Evolutionary conservation across 2,888 invertebrate genomes (phyloP).

Genomic region (Cosmorhoe ocellata): DNA sequence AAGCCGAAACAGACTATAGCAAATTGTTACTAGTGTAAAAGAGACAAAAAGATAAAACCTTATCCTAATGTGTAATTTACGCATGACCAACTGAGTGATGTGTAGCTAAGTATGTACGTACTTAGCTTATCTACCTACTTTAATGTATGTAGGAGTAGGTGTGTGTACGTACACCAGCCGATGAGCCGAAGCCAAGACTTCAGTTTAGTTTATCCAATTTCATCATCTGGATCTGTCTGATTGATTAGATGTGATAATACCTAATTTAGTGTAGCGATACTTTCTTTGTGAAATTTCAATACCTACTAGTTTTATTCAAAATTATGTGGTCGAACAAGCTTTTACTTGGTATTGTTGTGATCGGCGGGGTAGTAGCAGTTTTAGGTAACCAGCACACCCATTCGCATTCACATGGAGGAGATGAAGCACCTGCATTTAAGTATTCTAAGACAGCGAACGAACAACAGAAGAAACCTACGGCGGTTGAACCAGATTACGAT

Average conservation of each 20-base stretch:
- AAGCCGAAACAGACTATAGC: background rate
- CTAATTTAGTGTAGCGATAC: too few species aligned
- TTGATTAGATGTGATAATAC: too few species aligned
- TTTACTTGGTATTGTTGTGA: conserved; percentile 41
- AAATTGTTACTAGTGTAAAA: background rate
- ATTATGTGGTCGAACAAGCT: conserved; percentile 45
- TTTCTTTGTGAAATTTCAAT: too few species aligned
- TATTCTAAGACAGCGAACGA: conserved; percentile 87
- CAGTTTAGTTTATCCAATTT: too few species aligned
- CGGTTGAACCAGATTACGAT: conserved; percentile 62
- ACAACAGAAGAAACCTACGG: conserved; percentile 65
- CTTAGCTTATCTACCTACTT: too few species aligned
- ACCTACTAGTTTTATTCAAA: conserved; percentile 9
- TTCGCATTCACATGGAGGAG: conserved; percentile 74
- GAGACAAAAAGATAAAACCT: conserved; percentile 1
- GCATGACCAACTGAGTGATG: too few species aligned
- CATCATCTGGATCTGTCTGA: too few species aligned
- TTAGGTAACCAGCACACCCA: conserved; percentile 67
- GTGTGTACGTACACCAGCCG: too few species aligned
- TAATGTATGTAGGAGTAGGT: too few species aligned
- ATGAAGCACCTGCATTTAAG: conserved; percentile 89
- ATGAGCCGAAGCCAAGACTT: too few species aligned
- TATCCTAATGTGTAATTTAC: too few species aligned
- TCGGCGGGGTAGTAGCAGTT: conserved; percentile 41
- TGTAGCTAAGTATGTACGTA: too few species aligned